Conservation (phyloP, 2,113 vertebrate species). For the Glaucomys volans region DNA sequence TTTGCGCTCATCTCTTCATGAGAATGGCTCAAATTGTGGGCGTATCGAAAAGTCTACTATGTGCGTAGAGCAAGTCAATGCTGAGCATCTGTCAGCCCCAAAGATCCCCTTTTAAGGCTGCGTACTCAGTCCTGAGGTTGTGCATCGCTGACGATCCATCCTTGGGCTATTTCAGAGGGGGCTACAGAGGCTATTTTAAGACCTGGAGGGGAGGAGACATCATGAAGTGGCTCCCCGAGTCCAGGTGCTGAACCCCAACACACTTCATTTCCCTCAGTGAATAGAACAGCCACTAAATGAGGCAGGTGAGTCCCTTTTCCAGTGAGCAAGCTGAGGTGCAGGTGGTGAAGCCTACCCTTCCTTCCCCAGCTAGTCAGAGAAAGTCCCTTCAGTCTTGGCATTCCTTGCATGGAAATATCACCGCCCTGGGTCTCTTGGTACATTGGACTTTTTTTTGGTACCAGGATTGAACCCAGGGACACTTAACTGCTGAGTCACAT, state of each 20-base stretch:
- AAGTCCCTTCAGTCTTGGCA: neutral
- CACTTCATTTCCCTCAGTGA: neutral
- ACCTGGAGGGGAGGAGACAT: neutral
- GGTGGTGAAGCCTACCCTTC: neutral
- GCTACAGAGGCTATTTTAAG: neutral
- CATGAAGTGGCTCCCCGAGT: neutral
- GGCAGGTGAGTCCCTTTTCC: neutral
- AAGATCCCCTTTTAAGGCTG: neutral
- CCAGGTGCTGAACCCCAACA: neutral
- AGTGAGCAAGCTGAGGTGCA: neutral
- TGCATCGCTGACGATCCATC: neutral
- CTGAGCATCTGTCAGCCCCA: neutral
- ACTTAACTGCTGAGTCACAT: too few species aligned
- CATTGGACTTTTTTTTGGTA: too few species aligned
- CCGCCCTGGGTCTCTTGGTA: neutral
- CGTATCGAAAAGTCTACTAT: neutral
- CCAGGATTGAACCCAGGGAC: too few species aligned
- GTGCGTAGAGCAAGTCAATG: neutral
- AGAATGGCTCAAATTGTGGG: neutral
- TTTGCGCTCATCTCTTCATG: neutral
- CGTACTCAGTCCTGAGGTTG: accelerated
- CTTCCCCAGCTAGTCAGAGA: neutral
- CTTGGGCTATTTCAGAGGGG: neutral
- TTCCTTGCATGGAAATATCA: neutral
- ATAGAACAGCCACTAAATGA: too few species aligned